These are phyloP conservation scores for Erythrocebus patas DNA, from an alignment of 2,113 vertebrate species.

Conservation along the genomic window DNA sequence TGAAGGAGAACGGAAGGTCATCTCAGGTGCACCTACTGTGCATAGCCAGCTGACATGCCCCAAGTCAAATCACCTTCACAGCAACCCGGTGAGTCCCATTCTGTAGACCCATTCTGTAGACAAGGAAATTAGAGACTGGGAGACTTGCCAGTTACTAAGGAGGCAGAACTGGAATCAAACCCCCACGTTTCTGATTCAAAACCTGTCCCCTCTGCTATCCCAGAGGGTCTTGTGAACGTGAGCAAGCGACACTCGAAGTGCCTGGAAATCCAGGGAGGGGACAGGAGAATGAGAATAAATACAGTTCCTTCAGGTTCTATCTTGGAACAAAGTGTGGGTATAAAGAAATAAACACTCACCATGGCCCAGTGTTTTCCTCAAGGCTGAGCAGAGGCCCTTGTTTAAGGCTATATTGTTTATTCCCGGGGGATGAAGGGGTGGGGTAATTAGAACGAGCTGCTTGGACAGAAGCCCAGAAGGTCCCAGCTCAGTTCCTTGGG, in stretches of 20 bases:
- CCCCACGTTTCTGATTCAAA: neutral
- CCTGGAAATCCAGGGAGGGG: neutral
- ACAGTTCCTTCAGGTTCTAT: neutral
- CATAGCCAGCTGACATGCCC: neutral
- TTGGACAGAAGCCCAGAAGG: conserved; percentile 58
- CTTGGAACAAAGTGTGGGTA: neutral
- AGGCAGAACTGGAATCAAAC: neutral
- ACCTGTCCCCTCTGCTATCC: fast-evolving
- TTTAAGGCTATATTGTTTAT: conserved; percentile 63
- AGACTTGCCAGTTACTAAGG: neutral
- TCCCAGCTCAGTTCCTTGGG: conserved; percentile 30
- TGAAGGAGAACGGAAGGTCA: neutral
- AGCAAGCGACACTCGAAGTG: neutral
- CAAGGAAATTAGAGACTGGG: neutral
- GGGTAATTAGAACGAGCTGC: neutral
- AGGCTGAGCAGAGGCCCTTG: conserved; percentile 12
- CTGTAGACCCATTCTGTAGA: neutral
- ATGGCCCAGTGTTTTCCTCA: neutral
- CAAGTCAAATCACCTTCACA: neutral
- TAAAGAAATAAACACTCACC: neutral
- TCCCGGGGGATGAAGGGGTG: neutral
- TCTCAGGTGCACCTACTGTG: neutral
- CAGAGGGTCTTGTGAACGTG: fast-evolving
- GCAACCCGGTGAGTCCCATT: neutral
- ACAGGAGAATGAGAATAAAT: neutral